Evolutionary conservation across 1,140 invertebrate genomes (phyloP), one percentile per base, ranked within the genome.

Genomic region (Cardiocondyla obscurior): DNA sequence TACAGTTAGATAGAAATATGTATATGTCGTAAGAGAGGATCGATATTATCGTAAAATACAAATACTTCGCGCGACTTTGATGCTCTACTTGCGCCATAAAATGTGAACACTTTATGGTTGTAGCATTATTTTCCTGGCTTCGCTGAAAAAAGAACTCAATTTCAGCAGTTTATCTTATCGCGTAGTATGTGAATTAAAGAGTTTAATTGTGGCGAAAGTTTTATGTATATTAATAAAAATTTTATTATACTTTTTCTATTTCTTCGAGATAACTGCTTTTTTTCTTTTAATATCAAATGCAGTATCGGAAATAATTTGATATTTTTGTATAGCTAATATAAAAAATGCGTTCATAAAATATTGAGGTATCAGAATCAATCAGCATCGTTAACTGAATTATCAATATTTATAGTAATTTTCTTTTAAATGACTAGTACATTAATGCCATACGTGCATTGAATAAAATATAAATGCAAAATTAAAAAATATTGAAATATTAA

Each of bases 31-130:
- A 8, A 25, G 14, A 44, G 2, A 33, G 36, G 19, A 28, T 36
- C 58, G 12, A 62, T 62, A 49, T 46, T 64, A 44, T 19, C 58
- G 14, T 64, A 64, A 76, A 64, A 76, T 62, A 46, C 28, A 10
- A 44, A 49, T 19, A 74, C 25, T 76, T 62, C 46, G 72, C 46
- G 72, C 25, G 57, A 62, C 55, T 49, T 46, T 64, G 22, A 73
- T 62, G 25, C 2, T 62, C 42, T 42, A 58, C 1, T 44, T 19
- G 10, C 8, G 39, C 12, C 14, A 28, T 62, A 76, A 76, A 76
- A 62, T 4, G 39, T n/a, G 28, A 22, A 44, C 62, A 33, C 39
- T 74, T 60, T 58, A 74, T 44, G 70, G 19, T 7, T 25, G 55
- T 36, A 22, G 10, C 62, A 46, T 44, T 33, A 74, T 74, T 74